Conservation (phyloP, 2,113 vertebrate species). For the Corythornis madagascariensis region DNA sequence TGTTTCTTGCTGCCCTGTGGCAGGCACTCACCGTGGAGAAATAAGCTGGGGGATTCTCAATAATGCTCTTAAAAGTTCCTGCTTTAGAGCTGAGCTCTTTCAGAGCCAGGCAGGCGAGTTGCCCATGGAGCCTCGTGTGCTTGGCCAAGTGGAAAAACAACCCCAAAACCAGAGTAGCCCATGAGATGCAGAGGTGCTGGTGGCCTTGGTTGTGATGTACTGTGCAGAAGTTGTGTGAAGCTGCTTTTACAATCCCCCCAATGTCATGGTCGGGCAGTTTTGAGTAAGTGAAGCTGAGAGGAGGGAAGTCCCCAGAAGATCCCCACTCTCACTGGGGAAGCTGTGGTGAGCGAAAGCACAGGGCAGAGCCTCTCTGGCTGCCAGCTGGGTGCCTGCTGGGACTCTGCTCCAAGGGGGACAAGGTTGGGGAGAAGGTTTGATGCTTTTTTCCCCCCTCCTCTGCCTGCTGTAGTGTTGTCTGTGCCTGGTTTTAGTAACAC, state of each 20-base stretch:
- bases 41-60: background rate
- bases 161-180: background rate
- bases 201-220: background rate
- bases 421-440: background rate
- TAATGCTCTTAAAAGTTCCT: background rate
- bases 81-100: background rate
- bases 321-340: background rate
- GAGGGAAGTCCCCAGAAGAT: slow-evolving; percentile 47
- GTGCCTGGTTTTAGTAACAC: rapidly evolving
- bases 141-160: background rate
- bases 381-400: background rate
- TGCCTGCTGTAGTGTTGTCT: background rate
- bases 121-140: background rate
- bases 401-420: background rate
- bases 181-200: background rate
- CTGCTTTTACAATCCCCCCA: background rate
- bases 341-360: background rate
- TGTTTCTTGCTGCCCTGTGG: rapidly evolving
- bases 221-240: background rate
- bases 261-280: background rate
- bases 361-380: background rate
- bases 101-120: background rate
- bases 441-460: background rate
- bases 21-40: background rate
- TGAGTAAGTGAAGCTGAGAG: background rate